Evolutionary conservation across 2,888 invertebrate genomes (phyloP).

Genomic region (Philaethria dido): DNA sequence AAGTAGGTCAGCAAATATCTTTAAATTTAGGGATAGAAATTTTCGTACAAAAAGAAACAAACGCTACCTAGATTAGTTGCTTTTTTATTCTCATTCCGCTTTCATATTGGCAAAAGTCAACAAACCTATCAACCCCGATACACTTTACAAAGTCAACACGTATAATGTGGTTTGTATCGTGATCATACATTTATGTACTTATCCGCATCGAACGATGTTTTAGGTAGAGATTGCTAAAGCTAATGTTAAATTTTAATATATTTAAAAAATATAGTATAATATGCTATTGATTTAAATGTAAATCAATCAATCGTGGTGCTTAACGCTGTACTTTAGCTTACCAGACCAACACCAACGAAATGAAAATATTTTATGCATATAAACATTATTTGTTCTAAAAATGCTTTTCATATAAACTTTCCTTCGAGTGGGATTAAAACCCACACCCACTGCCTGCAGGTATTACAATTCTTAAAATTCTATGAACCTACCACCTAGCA

Average conservation of each 20-base stretch:
- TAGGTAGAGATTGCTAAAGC: background rate
- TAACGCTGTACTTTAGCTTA: too few relatives aligned
- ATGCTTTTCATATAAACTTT: too few relatives aligned
- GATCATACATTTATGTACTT: slow-evolving; percentile 8
- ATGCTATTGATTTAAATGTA: too few relatives aligned
- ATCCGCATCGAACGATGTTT: background rate
- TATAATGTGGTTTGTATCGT: slow-evolving; percentile 20
- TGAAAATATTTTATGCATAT: too few relatives aligned
- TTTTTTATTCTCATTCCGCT: background rate
- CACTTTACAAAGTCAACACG: slow-evolving; percentile 20
- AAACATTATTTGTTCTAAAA: too few relatives aligned
- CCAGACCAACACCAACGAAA: too few relatives aligned
- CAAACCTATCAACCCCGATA: slow-evolving; percentile 20
- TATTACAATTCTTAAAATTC: too few relatives aligned
- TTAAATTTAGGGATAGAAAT: background rate
- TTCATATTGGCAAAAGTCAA: slow-evolving; percentile 11
- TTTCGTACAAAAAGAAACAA: background rate
- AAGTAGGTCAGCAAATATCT: background rate
- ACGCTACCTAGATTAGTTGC: background rate
- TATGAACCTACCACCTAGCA: background rate
- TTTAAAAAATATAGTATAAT: too few relatives aligned
- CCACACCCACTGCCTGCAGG: background rate
- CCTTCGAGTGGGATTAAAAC: background rate
- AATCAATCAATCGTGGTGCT: too few relatives aligned
- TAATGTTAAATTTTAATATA: background rate